Evolutionary conservation across 1,140 invertebrate species (phyloP), one percentile per base, ranked within the genome.

Genomic region (Plectus sambesii): DNA sequence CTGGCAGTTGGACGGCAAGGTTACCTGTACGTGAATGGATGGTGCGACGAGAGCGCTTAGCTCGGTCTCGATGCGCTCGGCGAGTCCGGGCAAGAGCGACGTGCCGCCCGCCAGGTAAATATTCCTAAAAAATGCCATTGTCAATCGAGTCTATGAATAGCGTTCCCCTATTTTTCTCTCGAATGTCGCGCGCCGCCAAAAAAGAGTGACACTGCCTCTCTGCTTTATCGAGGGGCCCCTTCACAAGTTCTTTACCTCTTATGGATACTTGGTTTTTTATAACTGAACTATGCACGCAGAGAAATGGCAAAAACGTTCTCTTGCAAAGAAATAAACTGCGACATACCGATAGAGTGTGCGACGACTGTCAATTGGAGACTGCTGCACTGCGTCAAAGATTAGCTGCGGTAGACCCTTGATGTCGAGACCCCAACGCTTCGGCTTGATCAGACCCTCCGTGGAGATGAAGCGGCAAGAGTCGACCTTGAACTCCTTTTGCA

Each of bases 381-480:
- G 60, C 59, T 76, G 73, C 46, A 80, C 75, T 17, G 77, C 77
- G 53, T 77, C 74, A 53, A 73, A 71, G 3, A 81, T 71, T 26
- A 80, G 63, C 53, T 78, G 77, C 42, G 76, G 78, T 8, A 81
- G 54, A 25, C 75, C 76, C 37, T 75, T 74, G 49, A 74, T 73
- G 61, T 81, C 79, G 47, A 77, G 69, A 25, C 77, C 78, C 75
- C 78, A 80, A 24, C 74, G 56, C 49, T 78, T 75, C 5, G 77
- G 78, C 53, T 78, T 74, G 62, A 81, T 80, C 25, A 81, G 69
- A 15, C 79, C 79, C 61, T 81, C 79, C 3, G 77, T 69, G 29
- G 75, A 75, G 42, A 74, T 70, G 60, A 79, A 77, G 49, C 75
- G 50, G 15, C 68, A 72, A 25, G 59, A 53, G 59, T 77, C 75